Percentiles rank a stretch among this genome's conserved stretches.
Evolutionary conservation across 2,797 vertebrate species (phyloP).

Genomic region (Thunnus albacares): DNA sequence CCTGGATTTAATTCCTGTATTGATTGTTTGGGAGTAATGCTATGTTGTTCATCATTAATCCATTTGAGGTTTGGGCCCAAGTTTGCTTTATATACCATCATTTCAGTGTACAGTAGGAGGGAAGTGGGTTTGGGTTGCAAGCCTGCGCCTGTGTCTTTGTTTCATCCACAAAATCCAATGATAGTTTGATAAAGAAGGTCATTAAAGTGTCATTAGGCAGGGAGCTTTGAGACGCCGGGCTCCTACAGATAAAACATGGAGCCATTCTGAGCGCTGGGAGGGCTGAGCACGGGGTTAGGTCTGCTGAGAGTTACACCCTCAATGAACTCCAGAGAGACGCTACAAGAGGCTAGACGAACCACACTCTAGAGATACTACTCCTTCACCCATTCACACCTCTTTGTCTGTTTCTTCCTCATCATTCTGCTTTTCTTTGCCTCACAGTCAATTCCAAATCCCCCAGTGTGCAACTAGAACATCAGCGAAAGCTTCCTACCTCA

Average conservation of each 20-base stretch:
- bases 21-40: slow-evolving; percentile 31
- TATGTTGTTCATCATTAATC: slow-evolving; percentile 20
- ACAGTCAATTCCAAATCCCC: slow-evolving; percentile 39
- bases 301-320: slow-evolving; percentile 28
- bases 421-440: slow-evolving; percentile 12
- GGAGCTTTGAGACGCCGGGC: slow-evolving; percentile 69
- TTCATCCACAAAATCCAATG: slow-evolving; percentile 67
- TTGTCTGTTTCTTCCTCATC: slow-evolving; percentile 20
- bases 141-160: slow-evolving; percentile 69
- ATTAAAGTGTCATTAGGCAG: slow-evolving; percentile 86
- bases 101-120: slow-evolving; percentile 3
- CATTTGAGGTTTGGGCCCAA: slow-evolving; percentile 18
- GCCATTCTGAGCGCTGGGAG: slow-evolving; percentile 64
- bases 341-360: slow-evolving; percentile 11
- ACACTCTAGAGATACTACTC: slow-evolving; percentile 13
- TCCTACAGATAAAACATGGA: slow-evolving; percentile 75
- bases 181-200: slow-evolving; percentile 82
- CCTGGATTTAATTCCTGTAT: slow-evolving; percentile 44
- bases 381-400: slow-evolving; percentile 4
- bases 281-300: slow-evolving; percentile 33
- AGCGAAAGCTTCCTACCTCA: slow-evolving; percentile 26
- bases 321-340: slow-evolving; percentile 20
- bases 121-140: slow-evolving; percentile 36
- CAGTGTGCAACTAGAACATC: slow-evolving; percentile 38
- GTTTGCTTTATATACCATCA: slow-evolving; percentile 34